Conservation (phyloP, 2,797 vertebrate species). For the Pterois miles region DNA sequence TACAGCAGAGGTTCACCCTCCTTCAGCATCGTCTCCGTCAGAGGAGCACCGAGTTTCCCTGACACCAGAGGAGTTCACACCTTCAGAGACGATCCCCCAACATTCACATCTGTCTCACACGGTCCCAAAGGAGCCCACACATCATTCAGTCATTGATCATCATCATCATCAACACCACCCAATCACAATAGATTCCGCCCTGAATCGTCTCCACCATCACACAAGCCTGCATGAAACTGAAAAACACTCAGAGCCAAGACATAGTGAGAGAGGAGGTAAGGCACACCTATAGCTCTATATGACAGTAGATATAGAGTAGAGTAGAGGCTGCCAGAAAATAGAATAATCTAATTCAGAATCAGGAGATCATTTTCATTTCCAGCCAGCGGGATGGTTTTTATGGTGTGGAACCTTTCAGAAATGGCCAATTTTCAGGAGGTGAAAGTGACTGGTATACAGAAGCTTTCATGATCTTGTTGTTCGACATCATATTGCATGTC, state of each 20-base stretch:
- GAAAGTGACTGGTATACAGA: conserved; percentile 38
- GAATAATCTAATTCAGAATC: conserved; percentile 44
- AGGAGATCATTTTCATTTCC: conserved; percentile 44
- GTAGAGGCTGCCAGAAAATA: conserved; percentile 21
- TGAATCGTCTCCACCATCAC: conserved; percentile 17
- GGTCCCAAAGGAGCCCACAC: conserved; percentile 35
- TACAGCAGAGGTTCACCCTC: conserved; percentile 52
- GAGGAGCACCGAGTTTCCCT: conserved; percentile 36
- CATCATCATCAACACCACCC: conserved; percentile 21
- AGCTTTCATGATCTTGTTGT: conserved; percentile 39
- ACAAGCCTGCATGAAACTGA: conserved; percentile 23
- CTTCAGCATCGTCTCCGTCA: conserved; percentile 19
- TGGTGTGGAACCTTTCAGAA: conserved; percentile 24
- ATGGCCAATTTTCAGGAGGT: conserved; percentile 37
- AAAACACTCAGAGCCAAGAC: conserved; percentile 36
- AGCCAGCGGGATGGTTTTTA: conserved; percentile 23
- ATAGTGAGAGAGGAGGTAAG: conserved; percentile 64
- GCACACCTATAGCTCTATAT: conserved; percentile 34
- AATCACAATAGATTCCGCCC: conserved; percentile 25
- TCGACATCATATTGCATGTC: conserved; percentile 55
- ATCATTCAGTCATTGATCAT: conserved; percentile 33
- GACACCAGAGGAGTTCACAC: conserved; percentile 31
- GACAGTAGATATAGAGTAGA: conserved; percentile 40
- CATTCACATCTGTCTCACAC: conserved; percentile 36
- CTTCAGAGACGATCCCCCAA: conserved; percentile 39